phyloP scores from a whole-genome alignment of 2,888 invertebrate genomes.

The Chymomyza procnemis region DNA sequence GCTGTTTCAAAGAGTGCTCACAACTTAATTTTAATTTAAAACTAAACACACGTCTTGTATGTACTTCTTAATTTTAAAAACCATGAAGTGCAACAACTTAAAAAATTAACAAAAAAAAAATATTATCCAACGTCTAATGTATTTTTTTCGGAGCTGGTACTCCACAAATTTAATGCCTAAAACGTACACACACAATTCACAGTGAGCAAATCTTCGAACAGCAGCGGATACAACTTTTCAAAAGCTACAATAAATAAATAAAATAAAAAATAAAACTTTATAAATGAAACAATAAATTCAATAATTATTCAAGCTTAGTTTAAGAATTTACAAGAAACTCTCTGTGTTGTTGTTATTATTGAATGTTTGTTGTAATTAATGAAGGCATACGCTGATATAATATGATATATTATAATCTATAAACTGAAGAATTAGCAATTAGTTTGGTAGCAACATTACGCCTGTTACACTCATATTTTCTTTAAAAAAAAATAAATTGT shows the following conservation, averaged over 20 bases:
- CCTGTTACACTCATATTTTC: slow-evolving; percentile 31
- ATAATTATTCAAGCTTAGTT: slow-evolving; percentile 29
- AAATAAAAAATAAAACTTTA: slow-evolving; percentile 9
- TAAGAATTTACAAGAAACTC: slow-evolving; percentile 54
- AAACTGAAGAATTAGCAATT: neutral
- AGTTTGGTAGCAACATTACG: neutral
- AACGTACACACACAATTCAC: neutral
- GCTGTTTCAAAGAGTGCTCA: slow-evolving; percentile 17
- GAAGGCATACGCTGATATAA: slow-evolving; percentile 9
- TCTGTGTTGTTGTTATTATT: slow-evolving; percentile 56
- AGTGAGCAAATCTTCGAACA: neutral
- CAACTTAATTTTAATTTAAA: neutral
- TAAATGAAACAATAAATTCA: neutral
- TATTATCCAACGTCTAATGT: neutral
- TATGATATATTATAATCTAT: slow-evolving; percentile 25
- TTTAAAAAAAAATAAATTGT: slow-evolving; percentile 50
- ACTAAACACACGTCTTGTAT: neutral
- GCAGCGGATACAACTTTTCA: slow-evolving; percentile 17
- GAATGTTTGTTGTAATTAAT: neutral
- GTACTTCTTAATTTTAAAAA: slow-evolving; percentile 32
- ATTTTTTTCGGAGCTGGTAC: slow-evolving; percentile 66
- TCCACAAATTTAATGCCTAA: slow-evolving; percentile 39
- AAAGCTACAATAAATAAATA: slow-evolving; percentile 19
- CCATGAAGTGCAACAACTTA: neutral
- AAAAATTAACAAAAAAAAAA: neutral